Conservation (phyloP, 1,140 invertebrate genomes). For the Pachyrhynchus sulphureomaculatus region DNA sequence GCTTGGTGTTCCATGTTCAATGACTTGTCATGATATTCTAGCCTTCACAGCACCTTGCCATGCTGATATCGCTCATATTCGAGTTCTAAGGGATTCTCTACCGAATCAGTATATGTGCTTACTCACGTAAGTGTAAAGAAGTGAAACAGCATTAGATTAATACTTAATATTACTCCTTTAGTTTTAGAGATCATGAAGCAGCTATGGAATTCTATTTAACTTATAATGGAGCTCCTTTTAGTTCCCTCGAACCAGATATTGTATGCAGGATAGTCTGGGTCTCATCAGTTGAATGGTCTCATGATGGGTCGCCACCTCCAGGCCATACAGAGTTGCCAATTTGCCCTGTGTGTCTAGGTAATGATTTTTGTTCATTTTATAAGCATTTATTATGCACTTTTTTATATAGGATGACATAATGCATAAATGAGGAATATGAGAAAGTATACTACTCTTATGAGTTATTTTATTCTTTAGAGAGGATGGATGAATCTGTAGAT, state of each 20-base stretch:
- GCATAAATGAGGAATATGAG: too few relatives aligned
- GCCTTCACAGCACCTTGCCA: constrained; percentile 94
- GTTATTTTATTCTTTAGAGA: constrained; percentile 67
- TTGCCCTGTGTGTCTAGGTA: constrained; percentile 86
- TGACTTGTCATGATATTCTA: constrained; percentile 91
- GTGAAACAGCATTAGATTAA: too few relatives aligned
- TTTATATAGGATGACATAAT: too few relatives aligned
- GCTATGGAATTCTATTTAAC: constrained; percentile 91
- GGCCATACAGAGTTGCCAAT: constrained; percentile 94
- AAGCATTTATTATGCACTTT: too few relatives aligned
- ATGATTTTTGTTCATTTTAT: constrained; percentile 6
- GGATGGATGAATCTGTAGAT: constrained; percentile 98
- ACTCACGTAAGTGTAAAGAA: constrained; percentile 78
- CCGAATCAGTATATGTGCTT: constrained; percentile 98
- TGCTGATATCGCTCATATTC: constrained; percentile 84
- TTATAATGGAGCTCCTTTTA: constrained; percentile 91
- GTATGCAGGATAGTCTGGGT: constrained; percentile 95
- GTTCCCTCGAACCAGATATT: constrained; percentile 86
- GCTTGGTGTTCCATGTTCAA: constrained; percentile 86
- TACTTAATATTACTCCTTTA: constrained; percentile 33
- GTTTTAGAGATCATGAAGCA: constrained; percentile 67
- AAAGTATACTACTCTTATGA: too few relatives aligned
- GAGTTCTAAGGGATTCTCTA: constrained; percentile 82
- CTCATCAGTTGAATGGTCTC: constrained; percentile 82
- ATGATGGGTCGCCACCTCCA: constrained; percentile 65